Percentiles rank a stretch among this genome's conserved stretches.
phyloP scores from a whole-genome alignment of 2,113 vertebrate species.

The Halcyon senegalensis region DNA sequence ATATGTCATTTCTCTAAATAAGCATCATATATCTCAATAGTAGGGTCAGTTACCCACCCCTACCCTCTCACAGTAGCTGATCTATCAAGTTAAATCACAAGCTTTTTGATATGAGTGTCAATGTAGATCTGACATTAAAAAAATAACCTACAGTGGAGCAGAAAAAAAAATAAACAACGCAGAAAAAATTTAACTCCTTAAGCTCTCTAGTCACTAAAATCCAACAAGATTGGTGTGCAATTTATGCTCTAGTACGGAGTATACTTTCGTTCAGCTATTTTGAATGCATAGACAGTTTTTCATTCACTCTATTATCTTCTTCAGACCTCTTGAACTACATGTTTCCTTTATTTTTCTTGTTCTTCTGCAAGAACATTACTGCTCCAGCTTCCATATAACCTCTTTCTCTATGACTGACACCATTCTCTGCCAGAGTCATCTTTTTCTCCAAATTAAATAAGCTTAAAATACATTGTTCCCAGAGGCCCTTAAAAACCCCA shows the following conservation, averaged over 20 bases:
- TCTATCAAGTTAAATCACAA: constrained; percentile 50
- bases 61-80: constrained; percentile 3
- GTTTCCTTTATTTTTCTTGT: background rate
- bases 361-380: background rate
- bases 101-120: constrained; percentile 40
- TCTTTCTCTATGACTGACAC: background rate
- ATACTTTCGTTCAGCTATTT: background rate
- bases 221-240: background rate
- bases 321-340: background rate
- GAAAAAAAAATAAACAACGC: background rate
- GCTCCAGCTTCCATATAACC: background rate
- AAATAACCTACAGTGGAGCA: background rate
- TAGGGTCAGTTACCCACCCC: constrained; percentile 25
- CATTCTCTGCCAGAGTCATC: background rate
- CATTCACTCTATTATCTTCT: background rate
- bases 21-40: constrained; percentile 61
- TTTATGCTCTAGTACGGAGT: background rate
- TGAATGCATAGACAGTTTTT: background rate
- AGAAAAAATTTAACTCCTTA: background rate
- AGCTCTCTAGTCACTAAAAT: background rate
- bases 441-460: background rate
- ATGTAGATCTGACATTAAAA: constrained; percentile 34
- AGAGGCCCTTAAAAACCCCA: background rate
- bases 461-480: background rate
- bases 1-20: constrained; percentile 57